These are phyloP conservation scores for Saiga tatarica DNA, from an alignment of 2,113 vertebrate species.

Conservation along the genomic window DNA sequence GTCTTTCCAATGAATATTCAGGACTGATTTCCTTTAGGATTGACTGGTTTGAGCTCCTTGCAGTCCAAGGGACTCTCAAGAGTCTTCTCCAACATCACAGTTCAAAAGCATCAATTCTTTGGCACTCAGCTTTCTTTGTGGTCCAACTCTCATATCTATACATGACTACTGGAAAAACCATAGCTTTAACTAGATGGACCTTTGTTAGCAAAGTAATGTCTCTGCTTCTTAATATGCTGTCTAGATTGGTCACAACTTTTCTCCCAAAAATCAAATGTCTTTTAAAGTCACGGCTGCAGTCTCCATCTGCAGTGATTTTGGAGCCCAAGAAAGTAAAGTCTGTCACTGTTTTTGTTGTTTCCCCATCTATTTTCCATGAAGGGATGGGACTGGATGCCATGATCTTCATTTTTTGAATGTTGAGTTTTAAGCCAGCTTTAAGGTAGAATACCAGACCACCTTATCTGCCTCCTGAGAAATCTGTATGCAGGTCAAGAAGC, in stretches of 20 bases:
- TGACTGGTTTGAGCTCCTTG: background rate
- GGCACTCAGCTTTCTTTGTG: background rate
- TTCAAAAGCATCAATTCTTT: background rate
- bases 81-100: background rate
- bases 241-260: background rate
- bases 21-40: background rate
- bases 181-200: background rate
- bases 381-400: background rate
- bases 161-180: background rate
- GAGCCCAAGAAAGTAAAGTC: background rate
- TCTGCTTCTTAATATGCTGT: background rate
- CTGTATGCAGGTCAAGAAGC: background rate
- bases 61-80: background rate
- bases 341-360: background rate
- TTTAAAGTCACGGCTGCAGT: background rate
- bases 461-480: background rate
- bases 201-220: background rate
- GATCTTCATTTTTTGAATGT: background rate
- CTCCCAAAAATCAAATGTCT: background rate
- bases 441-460: background rate
- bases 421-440: background rate
- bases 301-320: background rate
- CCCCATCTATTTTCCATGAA: background rate
- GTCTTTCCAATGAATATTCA: background rate
- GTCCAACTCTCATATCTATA: background rate